Evolutionary conservation across 2,888 invertebrate species (phyloP), one percentile per base, ranked within the genome.

Genomic region (Hydriomena furcata): DNA sequence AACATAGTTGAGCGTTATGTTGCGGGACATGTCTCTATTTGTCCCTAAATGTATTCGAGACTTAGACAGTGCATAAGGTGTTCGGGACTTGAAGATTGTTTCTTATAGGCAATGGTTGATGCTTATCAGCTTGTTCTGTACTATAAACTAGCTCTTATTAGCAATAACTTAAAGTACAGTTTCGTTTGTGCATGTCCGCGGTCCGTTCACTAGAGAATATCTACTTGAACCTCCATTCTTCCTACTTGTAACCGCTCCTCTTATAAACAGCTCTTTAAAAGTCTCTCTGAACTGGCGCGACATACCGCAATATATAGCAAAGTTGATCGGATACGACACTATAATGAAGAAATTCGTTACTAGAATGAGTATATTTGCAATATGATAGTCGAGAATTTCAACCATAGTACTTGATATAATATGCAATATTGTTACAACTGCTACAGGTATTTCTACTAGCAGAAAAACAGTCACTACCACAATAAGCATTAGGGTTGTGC

Each of bases 251-350:
- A 91, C 91, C 1, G 92, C 91, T 0, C 92, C 92, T 34, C 93
- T 81, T 31, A 96, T 92, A 73, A 98, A 98, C 5, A 94, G 76
- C 68, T 95, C 95, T 71, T 96, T 96, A 79, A 98, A 98, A 0
- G 98, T 98, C 78, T 98, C 97, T 40, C 98, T 92, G 81, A 98
- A 98, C 78, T 97, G 97, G 23, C 97, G 91, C 23, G 97, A 97
- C 98, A 98, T 99, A 12, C 97, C 97, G 78, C 98, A 98, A 74
- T 98, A 98, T 60, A 98, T 97, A 52, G 97, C 98, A 72, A 98
- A 98, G 80, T 98, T 98, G 49, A 98, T 95, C 7, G 97, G 97
- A 82, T 98, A 98, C 35, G 96, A 96, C 27, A 97, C 92, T 50
- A 97, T 94, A 53, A 98, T 96, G 77, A 97, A 95, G 85, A 98